phyloP scores from a whole-genome alignment of 2,797 vertebrate species.

The Gadopsis bispinosus region DNA sequence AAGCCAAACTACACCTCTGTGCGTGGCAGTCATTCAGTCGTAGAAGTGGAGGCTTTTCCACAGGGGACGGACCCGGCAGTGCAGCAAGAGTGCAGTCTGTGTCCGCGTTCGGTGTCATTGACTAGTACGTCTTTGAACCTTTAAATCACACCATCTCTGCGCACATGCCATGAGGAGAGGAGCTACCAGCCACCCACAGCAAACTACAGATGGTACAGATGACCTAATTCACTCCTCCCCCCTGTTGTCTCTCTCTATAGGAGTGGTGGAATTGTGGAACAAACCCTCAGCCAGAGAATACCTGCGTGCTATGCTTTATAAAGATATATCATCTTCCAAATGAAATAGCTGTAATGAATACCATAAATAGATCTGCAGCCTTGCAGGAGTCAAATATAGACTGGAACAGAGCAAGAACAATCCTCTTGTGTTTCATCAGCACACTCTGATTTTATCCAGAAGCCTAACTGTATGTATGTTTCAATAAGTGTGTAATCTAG shows the following conservation, averaged over 20 bases:
- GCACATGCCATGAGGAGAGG: slow-evolving; percentile 59
- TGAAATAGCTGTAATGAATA: slow-evolving; percentile 50
- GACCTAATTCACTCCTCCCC: slow-evolving; percentile 47
- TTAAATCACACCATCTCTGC: slow-evolving; percentile 64
- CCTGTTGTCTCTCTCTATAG: slow-evolving; percentile 31
- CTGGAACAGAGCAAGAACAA: slow-evolving; percentile 18
- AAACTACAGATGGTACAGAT: slow-evolving; percentile 60
- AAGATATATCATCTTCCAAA: slow-evolving; percentile 53
- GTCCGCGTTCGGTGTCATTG: slow-evolving; percentile 66
- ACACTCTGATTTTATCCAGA: slow-evolving; percentile 21
- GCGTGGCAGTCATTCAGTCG: slow-evolving; percentile 7
- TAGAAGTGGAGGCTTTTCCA: slow-evolving; percentile 53
- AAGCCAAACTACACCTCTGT: slow-evolving; percentile 33
- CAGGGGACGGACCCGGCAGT: slow-evolving; percentile 22
- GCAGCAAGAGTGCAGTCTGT: slow-evolving; percentile 44
- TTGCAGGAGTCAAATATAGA: slow-evolving; percentile 32
- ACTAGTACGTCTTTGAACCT: slow-evolving; percentile 56
- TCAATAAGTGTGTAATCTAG: neutral
- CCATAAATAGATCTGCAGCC: slow-evolving; percentile 50
- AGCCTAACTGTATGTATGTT: neutral
- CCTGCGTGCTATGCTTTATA: slow-evolving; percentile 38
- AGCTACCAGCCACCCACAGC: slow-evolving; percentile 35
- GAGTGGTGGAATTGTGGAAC: slow-evolving; percentile 42
- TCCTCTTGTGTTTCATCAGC: slow-evolving; percentile 19
- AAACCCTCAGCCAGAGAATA: slow-evolving; percentile 41